A percentile compares a stretch with the other conserved stretches of the same genome.
Conservation (phyloP, 2,113 vertebrate species). For the Coptodon bakossiorum region DNA sequence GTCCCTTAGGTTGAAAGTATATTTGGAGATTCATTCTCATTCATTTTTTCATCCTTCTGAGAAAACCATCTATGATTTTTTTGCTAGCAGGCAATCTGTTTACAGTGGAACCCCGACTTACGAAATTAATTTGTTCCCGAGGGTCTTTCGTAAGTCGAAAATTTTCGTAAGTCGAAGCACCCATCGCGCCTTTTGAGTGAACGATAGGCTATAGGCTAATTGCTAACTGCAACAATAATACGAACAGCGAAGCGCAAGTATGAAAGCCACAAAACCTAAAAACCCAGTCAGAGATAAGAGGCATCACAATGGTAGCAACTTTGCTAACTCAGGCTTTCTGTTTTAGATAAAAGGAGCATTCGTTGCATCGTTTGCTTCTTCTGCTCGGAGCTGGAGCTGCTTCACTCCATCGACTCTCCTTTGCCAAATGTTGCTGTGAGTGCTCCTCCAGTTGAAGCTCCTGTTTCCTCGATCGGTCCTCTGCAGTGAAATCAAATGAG, state of each 20-base stretch:
- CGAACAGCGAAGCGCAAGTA: too few relatives aligned
- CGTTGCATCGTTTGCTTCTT: background rate
- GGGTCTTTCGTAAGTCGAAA: accelerated
- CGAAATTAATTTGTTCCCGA: background rate
- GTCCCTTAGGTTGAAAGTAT: background rate
- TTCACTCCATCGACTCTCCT: background rate
- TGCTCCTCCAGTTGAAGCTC: background rate
- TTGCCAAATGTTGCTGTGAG: background rate
- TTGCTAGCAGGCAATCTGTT: background rate
- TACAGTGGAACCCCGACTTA: background rate
- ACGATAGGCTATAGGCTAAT: too few relatives aligned
- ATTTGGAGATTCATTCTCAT: accelerated
- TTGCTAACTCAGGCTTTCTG: background rate
- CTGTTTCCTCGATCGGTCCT: background rate
- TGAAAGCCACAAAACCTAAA: background rate
- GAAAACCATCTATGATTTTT: accelerated
- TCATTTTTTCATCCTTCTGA: background rate
- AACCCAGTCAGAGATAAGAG: background rate
- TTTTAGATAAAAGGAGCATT: background rate
- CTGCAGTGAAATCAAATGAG: background rate
- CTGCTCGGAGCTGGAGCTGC: background rate
- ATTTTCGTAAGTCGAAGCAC: accelerated
- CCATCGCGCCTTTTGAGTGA: accelerated
- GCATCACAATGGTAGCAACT: background rate
- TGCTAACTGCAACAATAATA: too few relatives aligned